Conservation (phyloP, 2,113 vertebrate genomes). For the Chascanopsetta lugubris region DNA sequence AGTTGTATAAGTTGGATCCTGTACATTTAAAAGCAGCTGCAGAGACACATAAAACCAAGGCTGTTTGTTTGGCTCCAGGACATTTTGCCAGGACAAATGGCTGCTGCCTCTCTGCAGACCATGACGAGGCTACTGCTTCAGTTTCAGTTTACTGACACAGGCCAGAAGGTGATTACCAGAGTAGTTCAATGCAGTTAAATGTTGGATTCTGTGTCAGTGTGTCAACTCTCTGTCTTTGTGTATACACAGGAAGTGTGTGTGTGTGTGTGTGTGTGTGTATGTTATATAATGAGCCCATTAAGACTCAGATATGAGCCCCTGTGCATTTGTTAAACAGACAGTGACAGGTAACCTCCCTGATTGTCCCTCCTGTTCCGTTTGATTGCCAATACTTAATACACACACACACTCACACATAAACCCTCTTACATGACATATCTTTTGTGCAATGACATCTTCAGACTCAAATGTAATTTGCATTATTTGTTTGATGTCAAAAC, state of each 20-base stretch:
- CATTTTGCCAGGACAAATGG: slow-evolving; percentile 35
- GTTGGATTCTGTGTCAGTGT: background rate
- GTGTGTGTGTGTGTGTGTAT: slow-evolving; percentile 10
- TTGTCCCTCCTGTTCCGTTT: slow-evolving; percentile 4
- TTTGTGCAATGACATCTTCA: too few species aligned
- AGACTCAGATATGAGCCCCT: background rate
- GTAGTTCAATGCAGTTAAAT: too few species aligned
- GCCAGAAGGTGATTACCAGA: too few species aligned
- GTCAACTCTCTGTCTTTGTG: too few species aligned
- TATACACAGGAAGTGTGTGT: slow-evolving; percentile 2
- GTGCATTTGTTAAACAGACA: slow-evolving; percentile 6
- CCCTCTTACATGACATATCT: too few species aligned
- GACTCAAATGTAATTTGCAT: too few species aligned
- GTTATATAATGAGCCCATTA: too few species aligned
- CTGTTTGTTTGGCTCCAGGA: slow-evolving; percentile 13
- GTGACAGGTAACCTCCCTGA: slow-evolving; percentile 28
- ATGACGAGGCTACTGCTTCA: background rate
- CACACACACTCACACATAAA: slow-evolving; percentile 13
- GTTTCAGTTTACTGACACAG: too few species aligned
- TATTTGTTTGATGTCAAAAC: too few species aligned
- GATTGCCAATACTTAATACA: slow-evolving; percentile 3
- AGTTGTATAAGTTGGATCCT: background rate
- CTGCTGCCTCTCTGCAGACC: slow-evolving; percentile 32
- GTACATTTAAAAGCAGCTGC: background rate
- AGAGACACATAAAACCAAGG: background rate